These are phyloP conservation scores for Chorisops tibialis DNA, from an alignment of 2,888 invertebrate genomes.

Conservation along the genomic window DNA sequence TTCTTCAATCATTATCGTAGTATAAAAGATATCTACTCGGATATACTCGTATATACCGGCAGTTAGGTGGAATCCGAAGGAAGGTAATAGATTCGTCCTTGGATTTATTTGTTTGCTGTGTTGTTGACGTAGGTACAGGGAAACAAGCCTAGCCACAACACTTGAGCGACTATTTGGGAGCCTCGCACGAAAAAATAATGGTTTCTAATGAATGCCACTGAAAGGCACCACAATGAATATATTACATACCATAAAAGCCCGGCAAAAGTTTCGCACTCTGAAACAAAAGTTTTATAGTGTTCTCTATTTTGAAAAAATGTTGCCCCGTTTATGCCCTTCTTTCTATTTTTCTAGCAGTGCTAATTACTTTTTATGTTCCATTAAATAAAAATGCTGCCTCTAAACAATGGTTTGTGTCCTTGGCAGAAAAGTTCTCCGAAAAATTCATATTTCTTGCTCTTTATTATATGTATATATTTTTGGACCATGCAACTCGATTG, in stretches of 20 bases:
- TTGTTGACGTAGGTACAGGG: neutral
- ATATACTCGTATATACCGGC: no score
- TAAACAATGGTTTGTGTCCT: no score
- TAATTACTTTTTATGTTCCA: no score
- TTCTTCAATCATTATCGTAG: constrained; percentile 10
- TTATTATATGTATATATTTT: no score
- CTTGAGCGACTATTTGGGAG: constrained; percentile 11
- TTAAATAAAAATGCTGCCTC: no score
- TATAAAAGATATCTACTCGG: constrained; percentile 2
- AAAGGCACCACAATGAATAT: constrained; percentile 31
- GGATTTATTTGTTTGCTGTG: constrained; percentile 13
- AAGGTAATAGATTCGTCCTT: constrained; percentile 15
- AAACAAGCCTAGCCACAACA: constrained; percentile 12
- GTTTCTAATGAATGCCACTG: constrained; percentile 32
- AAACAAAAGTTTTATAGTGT: no score
- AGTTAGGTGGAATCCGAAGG: neutral
- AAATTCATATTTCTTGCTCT: no score
- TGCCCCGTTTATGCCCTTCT: no score
- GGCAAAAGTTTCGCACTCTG: constrained; percentile 11
- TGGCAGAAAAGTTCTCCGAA: no score
- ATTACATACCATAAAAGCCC: constrained; percentile 19
- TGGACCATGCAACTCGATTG: no score
- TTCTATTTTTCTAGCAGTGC: no score
- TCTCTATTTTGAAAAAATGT: no score
- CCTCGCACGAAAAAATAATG: constrained; percentile 17